Evolutionary conservation across 2,113 vertebrate species (phyloP).

Genomic region (Smithornis capensis): DNA sequence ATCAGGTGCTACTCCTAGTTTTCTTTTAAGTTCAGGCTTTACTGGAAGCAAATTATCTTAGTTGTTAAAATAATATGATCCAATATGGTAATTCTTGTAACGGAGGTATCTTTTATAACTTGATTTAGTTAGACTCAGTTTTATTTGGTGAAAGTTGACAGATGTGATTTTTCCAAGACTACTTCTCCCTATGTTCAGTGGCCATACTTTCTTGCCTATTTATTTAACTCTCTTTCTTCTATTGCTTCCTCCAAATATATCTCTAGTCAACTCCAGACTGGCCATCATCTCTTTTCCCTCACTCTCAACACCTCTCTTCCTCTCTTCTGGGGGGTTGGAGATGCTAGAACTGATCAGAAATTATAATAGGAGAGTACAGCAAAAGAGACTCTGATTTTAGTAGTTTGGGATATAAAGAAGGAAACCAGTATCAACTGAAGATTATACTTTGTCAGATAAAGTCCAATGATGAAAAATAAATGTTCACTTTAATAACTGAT

Average conservation of each 20-base stretch:
- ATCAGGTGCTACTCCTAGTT: not conserved
- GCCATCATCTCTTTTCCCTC: not conserved
- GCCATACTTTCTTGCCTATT: not conserved
- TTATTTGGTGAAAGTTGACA: not conserved
- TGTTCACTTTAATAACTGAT: not conserved
- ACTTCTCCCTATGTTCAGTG: not conserved
- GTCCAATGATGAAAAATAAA: not conserved
- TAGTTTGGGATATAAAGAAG: not conserved
- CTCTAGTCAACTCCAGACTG: not conserved
- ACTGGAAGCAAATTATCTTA: not conserved
- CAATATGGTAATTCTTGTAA: not conserved
- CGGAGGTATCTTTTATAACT: not conserved
- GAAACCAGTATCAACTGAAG: not conserved
- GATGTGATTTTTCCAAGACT: not conserved
- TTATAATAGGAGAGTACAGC: not conserved
- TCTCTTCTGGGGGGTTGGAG: not conserved
- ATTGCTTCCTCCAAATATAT: not conserved
- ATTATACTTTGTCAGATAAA: not conserved
- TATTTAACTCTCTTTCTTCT: not conserved
- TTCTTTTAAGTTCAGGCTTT: not conserved
- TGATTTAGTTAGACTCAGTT: not conserved
- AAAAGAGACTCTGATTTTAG: not conserved
- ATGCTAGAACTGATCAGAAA: not conserved
- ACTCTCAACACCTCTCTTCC: not conserved
- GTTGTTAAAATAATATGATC: not conserved